Percentiles rank a stretch among this genome's conserved stretches.
Evolutionary conservation across 2,113 vertebrate genomes (phyloP).

Genomic region (Macaca nemestrina): DNA sequence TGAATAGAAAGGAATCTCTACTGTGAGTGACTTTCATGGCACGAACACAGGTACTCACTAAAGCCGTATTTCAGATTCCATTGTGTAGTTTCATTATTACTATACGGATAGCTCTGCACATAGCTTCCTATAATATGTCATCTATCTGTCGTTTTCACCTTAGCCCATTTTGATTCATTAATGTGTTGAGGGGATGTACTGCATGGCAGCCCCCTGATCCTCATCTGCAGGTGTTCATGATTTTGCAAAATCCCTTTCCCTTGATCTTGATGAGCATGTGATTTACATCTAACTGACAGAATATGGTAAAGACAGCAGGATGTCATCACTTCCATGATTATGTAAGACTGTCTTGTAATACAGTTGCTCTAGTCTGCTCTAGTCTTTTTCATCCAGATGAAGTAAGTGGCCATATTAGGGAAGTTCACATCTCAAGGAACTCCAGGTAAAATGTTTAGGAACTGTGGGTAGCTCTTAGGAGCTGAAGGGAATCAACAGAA

Average conservation of each 20-base stretch:
- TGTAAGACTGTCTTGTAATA: not conserved
- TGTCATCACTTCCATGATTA: not conserved
- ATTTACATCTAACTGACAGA: not conserved
- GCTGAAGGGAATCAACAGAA: not conserved
- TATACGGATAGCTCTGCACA: not conserved
- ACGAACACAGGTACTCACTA: not conserved
- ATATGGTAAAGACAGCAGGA: not conserved
- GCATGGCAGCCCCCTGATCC: not conserved
- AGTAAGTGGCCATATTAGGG: not conserved
- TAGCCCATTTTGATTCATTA: not conserved
- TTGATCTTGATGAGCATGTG: not conserved
- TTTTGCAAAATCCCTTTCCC: not conserved
- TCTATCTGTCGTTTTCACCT: not conserved
- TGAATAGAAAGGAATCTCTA: not conserved
- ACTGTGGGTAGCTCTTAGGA: not conserved
- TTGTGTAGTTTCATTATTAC: not conserved
- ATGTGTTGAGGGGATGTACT: not conserved
- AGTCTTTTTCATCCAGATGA: not conserved
- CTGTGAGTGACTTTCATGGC: not conserved
- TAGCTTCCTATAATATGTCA: not conserved
- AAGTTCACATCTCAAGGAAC: not conserved
- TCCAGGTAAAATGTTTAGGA: not conserved
- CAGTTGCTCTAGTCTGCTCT: not conserved
- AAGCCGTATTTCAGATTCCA: not conserved
- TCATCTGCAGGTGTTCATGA: not conserved